Evolutionary conservation across 2,888 invertebrate species (phyloP), one percentile per base, ranked within the genome.

Genomic region (Cancer borealis): DNA sequence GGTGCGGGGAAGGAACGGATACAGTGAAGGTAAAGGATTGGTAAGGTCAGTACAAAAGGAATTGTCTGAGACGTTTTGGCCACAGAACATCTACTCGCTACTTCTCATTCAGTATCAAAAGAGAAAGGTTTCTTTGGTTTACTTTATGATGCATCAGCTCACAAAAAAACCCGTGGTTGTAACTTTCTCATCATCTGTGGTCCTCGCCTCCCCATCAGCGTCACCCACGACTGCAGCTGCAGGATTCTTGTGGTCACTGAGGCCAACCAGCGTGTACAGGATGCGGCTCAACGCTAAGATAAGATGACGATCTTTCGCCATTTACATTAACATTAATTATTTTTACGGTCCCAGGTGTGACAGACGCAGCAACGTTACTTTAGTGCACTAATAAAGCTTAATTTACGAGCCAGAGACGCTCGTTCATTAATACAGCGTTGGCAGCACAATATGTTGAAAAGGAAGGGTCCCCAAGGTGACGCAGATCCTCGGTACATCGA

Each of bases 321-420:
- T 87, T 45, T 87, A 88, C 92, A 45, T 92, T 60, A 54, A 30
- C 60, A 30, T 92, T 87, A 92, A 87, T 92, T 87, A 84, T 17
- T 73, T 92, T 92, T 60, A 88, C 54, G 88, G 60, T 17, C 49
- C 39, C 88, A 88, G 92, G 92, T 88, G 92, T 54, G 92, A 88
- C 87, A 88, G 54, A 92, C 60, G 60, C 87, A 60, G 54, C 87
- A 88, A 92, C 39, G 46, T 54, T 54, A 39, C 60, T 92, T 60
- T 45, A 88, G 39, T 45, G 88, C 84, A 49, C 45, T 73, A n/a
- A 46, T 91, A 45, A 30, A 46, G 73, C 45, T 73, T 45, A 73
- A 91, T 91, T 91, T 91, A 73, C 73, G 45, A 45, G 66, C 73
- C 46, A 8, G 73, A 45, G 73, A 26, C 91, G n/a, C 73, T 30